Evolutionary conservation across 2,797 vertebrate genomes (phyloP), one percentile per base, ranked within the genome.

Genomic region (Avahi laniger): DNA sequence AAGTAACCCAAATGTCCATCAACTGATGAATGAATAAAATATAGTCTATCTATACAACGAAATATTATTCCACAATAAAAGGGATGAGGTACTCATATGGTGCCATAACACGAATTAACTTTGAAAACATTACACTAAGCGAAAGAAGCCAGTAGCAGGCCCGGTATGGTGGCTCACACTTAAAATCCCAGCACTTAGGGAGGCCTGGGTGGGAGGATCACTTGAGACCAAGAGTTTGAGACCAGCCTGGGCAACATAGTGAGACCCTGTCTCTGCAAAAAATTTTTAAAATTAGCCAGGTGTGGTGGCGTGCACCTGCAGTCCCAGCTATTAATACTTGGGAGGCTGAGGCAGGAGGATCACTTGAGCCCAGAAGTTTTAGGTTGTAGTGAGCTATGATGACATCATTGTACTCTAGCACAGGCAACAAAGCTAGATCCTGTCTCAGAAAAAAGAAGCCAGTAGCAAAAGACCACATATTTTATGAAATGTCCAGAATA

Each of bases 11-110:
- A 82, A 72, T n/a, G 54, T 61, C 57, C 22, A 89, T 41, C 20
- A 24, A 48, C 41, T 93, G 61, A 89, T 48, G 26, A 75, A 75
- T 35, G 0, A 72, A 61, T 82, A 78, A 89, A 84, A 88, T 46
- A 20, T 20, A 3, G 48, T 59, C 48, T 80, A 79, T 10, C 52
- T 52, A 84, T 18, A 84, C 24, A 90, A 70, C 4, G 12, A 12
- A 78, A 65, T 48, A 75, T 75, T 63, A 84, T 50, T 88, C 43
- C 33, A 88, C 7, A 79, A 89, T 81, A 78, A 94, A 92, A 89
- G 48, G 10, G 73, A n/a, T 18, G 35, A 65, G 59, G 65, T 57
- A 65, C 54, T 59, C 14, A 85, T 17, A 48, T 13, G 11, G 86
- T 1, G 11, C 8, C 50, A 59, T 43, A 24, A 65, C 30, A 33